A percentile compares a stretch with the other conserved stretches of the same genome.
Conservation (phyloP, 2,888 invertebrate genomes). For the Myathropa florea region DNA sequence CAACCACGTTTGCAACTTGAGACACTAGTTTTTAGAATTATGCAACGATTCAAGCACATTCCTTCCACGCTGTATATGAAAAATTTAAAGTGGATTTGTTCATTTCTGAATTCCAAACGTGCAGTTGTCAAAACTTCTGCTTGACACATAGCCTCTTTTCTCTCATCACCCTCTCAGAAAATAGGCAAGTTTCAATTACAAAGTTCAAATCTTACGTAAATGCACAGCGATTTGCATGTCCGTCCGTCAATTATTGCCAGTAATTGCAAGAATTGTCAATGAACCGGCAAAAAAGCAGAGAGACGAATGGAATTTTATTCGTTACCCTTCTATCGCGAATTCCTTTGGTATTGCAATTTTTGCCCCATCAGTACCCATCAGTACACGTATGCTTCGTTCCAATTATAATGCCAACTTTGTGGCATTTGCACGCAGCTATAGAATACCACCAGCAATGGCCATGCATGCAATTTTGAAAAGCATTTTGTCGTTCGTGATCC, state of each 20-base stretch:
- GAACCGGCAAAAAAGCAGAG: background rate
- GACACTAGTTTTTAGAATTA: no score
- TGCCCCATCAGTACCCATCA: slow-evolving; percentile 6
- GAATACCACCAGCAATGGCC: background rate
- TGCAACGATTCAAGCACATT: no score
- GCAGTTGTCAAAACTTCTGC: background rate
- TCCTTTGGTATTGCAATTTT: slow-evolving; percentile 29
- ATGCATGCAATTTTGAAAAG: slow-evolving; percentile 2
- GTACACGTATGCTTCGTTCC: background rate
- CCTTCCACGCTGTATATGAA: no score
- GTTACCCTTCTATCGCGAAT: slow-evolving; percentile 37
- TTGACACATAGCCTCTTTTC: background rate
- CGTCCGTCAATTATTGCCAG: slow-evolving; percentile 18
- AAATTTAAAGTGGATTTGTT: no score
- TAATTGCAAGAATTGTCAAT: slow-evolving; percentile 43
- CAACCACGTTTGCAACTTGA: no score
- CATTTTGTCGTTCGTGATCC: background rate
- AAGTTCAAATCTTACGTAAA: slow-evolving; percentile 33
- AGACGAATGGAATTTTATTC: slow-evolving; percentile 19
- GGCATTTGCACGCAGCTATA: slow-evolving; percentile 11
- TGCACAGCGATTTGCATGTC: slow-evolving; percentile 41
- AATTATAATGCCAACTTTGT: slow-evolving; percentile 29
- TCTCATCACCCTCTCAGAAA: background rate
- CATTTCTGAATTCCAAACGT: background rate
- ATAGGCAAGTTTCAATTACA: background rate